Evolutionary conservation across 1,140 invertebrate species (phyloP).

Genomic region (Cydia fagiglandana): DNA sequence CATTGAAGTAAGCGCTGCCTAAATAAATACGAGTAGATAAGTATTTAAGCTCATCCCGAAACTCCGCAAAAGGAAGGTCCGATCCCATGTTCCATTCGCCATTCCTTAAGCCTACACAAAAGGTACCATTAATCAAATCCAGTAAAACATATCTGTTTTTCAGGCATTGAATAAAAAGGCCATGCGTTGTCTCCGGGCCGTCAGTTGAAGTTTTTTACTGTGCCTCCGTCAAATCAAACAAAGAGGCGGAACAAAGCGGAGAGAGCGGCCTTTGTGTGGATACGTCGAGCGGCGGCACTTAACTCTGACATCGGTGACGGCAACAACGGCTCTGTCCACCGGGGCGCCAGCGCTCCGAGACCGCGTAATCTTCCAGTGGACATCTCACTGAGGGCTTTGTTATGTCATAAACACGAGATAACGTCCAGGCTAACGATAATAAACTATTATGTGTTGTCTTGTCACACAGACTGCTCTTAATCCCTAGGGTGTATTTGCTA

Average conservation of each 20-base stretch:
- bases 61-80: neutral
- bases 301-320: constrained; percentile 55
- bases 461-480: constrained; percentile 10
- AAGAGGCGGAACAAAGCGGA: constrained; percentile 72
- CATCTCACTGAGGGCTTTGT: constrained; percentile 27
- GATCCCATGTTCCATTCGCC: neutral
- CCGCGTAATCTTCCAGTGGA: constrained; percentile 27
- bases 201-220: constrained; percentile 57
- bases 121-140: constrained; percentile 32
- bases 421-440: constrained; percentile 26
- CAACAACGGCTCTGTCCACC: constrained; percentile 37
- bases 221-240: constrained; percentile 63
- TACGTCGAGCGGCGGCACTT: constrained; percentile 62
- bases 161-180: constrained; percentile 36
- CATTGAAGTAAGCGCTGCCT: neutral
- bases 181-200: constrained; percentile 35
- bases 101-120: constrained; percentile 19
- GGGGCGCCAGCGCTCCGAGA: constrained; percentile 27
- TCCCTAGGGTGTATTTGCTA: neutral
- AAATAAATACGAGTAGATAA: neutral
- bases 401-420: constrained; percentile 29
- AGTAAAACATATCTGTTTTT: constrained; percentile 28
- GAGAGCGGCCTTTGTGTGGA: constrained; percentile 70
- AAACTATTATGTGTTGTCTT: neutral
- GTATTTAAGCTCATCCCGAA: neutral